Evolutionary conservation across 64 coral and sea anemone genomes (phyloP).

Genomic region (Cladopsammia gracilis): DNA sequence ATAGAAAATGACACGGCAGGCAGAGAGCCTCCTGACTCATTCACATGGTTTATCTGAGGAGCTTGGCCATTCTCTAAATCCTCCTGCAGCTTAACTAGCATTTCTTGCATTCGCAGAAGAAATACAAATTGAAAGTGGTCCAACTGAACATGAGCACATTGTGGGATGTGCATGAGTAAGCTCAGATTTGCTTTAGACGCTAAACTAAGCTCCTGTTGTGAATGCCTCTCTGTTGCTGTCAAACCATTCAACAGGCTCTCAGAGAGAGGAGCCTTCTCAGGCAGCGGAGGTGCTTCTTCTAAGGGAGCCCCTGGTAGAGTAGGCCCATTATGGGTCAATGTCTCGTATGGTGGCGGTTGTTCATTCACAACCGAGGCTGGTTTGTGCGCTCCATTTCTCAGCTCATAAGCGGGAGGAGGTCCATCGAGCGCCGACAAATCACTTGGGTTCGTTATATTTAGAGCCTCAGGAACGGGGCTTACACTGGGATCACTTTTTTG

Average conservation of each 20-base stretch:
- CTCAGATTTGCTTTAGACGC: constrained; percentile 73
- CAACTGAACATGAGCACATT: constrained; percentile 67
- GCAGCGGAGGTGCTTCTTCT: constrained; percentile 68
- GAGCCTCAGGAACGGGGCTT: not conserved
- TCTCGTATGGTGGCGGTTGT: constrained; percentile 73
- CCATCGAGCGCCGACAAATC: constrained; percentile 15
- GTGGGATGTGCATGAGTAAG: constrained; percentile 70
- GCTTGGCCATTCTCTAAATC: constrained; percentile 24
- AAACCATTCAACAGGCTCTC: constrained; percentile 32
- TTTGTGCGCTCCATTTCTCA: not conserved
- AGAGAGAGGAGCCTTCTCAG: constrained; percentile 57
- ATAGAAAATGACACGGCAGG: constrained; percentile 75
- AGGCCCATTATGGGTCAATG: constrained; percentile 20
- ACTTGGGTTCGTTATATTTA: constrained; percentile 5
- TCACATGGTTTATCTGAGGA: not conserved
- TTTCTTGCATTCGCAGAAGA: constrained; percentile 93
- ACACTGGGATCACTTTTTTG: constrained; percentile 9
- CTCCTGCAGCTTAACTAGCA: constrained; percentile 79
- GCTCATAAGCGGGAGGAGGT: constrained; percentile 76
- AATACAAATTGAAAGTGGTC: constrained; percentile 98
- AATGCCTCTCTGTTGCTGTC: constrained; percentile 37
- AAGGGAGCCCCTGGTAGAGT: not conserved
- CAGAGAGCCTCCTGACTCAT: not conserved
- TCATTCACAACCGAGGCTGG: constrained; percentile 42
- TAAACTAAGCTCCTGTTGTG: constrained; percentile 15